Percentiles rank a stretch among this genome's conserved stretches.
These are phyloP conservation scores for Hipparchia semele DNA, from an alignment of 2,888 invertebrate genomes.

Conservation along the genomic window DNA sequence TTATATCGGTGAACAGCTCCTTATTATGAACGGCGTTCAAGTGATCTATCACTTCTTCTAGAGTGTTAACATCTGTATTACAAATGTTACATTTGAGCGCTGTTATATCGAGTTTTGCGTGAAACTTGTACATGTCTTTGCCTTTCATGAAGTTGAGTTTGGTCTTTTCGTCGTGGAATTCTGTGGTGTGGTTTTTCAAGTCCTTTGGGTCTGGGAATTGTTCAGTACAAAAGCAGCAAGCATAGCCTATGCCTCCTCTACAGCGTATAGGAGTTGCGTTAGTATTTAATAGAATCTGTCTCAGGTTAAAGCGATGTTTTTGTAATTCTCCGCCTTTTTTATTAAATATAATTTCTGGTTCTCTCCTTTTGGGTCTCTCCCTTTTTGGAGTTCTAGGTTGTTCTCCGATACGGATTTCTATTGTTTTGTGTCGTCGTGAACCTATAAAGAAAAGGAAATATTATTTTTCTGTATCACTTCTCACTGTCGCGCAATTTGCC, in stretches of 20 bases:
- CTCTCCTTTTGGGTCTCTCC: slow-evolving; percentile 15
- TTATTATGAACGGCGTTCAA: slow-evolving; percentile 44
- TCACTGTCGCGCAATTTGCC: slow-evolving; percentile 1
- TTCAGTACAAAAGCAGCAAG: slow-evolving; percentile 55
- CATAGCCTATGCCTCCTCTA: slow-evolving; percentile 53
- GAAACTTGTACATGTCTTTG: slow-evolving; percentile 43
- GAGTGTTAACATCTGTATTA: slow-evolving; percentile 36
- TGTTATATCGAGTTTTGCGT: slow-evolving; percentile 62
- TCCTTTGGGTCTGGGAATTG: slow-evolving; percentile 51
- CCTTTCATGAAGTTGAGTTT: slow-evolving; percentile 50
- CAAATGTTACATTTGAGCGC: slow-evolving; percentile 49
- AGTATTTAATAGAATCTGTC: slow-evolving; percentile 53
- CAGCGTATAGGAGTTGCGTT: slow-evolving; percentile 63
- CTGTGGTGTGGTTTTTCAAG: slow-evolving; percentile 56
- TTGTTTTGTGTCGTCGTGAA: slow-evolving; percentile 39
- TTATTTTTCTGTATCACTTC: slow-evolving; percentile 36
- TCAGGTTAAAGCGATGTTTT: slow-evolving; percentile 56
- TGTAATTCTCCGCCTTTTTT: slow-evolving; percentile 44
- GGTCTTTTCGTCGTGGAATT: slow-evolving; percentile 47
- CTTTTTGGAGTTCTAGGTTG: slow-evolving; percentile 23
- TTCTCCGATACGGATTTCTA: slow-evolving; percentile 34
- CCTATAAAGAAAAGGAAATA: slow-evolving; percentile 47
- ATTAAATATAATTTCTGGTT: slow-evolving; percentile 22
- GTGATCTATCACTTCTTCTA: slow-evolving; percentile 48
- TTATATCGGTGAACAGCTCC: slow-evolving; percentile 46